Base-by-base conservation (phyloP, 1,140 invertebrate species). In the Ooceraea biroi region DNA sequence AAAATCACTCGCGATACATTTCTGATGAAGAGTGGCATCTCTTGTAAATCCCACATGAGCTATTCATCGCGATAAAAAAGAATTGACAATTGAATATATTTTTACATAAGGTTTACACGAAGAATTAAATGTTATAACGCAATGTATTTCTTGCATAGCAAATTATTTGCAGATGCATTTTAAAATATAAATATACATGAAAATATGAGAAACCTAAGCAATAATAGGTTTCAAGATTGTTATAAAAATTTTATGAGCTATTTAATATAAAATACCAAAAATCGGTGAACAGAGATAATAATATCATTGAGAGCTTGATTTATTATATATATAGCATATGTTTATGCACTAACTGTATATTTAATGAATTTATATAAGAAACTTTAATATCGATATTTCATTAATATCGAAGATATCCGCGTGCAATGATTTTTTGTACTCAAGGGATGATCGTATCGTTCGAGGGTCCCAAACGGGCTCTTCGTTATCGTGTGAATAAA, bases 401-500 rank as follows among this genome's bases (percentile, higher is more conserved):
- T 63, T 36, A 77, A 25, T 63, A 52, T 48, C 22, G 14, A 27
- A 52, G 0, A 25, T 71, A 61, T 61, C 66, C n/a, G n/a, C n/a
- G n/a, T 14, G n/a, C 0, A 50, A 36, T 22, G 22, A 55, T 46
- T 82, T 73, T 73, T 72, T 69, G 10, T 10, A 36, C 0, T n/a
- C 27, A 58, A 68, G 10, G 71, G 65, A 66, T 19, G 46, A 3
- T 19, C 12, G 12, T 87, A 77, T 72, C 72, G 36, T 12, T 10
- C 22, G n/a, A 30, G 1, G n/a, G 22, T 55, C 60, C 14, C 46
- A 57, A 36, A 44, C 12, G 19, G 27, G 3, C 66, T 48, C 86
- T 87, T 80, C 66, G 73, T 86, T 85, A 88, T 86, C 66, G 46
- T 5, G 46, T 60, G 27, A 82, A 77, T 78, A 78, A 74, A 74